Conservation (phyloP, 2,888 invertebrate genomes). For the Drosophila mimetica region DNA sequence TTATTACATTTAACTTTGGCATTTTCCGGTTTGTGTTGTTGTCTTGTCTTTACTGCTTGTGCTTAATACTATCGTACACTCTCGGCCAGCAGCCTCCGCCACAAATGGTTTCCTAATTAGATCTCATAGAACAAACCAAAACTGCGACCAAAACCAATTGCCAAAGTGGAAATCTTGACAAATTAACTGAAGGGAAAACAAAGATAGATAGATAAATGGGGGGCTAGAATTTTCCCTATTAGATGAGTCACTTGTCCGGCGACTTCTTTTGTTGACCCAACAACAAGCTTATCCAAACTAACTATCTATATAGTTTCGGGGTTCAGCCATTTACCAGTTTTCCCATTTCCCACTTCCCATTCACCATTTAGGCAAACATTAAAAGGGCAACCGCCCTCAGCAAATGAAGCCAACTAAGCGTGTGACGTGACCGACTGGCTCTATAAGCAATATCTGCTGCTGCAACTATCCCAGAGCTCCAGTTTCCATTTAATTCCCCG, state of each 20-base stretch:
- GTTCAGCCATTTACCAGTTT: background rate
- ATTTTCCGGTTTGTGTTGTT: conserved; percentile 53
- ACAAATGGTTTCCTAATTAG: conserved; percentile 70
- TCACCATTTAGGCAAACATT: conserved; percentile 64
- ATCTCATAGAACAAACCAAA: conserved; percentile 30
- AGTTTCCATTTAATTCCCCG: conserved; percentile 43
- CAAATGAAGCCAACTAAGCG: conserved; percentile 75
- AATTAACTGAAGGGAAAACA: conserved; percentile 55
- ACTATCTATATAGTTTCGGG: conserved; percentile 25
- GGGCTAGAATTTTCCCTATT: conserved; percentile 25
- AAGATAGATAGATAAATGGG: background rate
- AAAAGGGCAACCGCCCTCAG: conserved; percentile 44
- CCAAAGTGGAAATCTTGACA: conserved; percentile 42
- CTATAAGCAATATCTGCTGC: conserved; percentile 27
- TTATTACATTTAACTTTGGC: conserved; percentile 44
- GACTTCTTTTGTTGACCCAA: conserved; percentile 27
- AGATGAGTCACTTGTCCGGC: conserved; percentile 38
- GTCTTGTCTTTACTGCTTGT: conserved; percentile 23
- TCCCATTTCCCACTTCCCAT: conserved; percentile 32
- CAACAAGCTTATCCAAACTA: conserved; percentile 44
- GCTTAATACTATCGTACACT: conserved; percentile 31
- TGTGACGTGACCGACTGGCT: conserved; percentile 60
- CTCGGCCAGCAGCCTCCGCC: conserved; percentile 26
- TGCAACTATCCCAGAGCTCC: conserved; percentile 27
- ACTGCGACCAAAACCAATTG: conserved; percentile 23